A percentile compares a stretch with the other conserved stretches of the same genome.
phyloP scores from a whole-genome alignment of 1,140 invertebrate genomes.

The Drosophila novamexicana region DNA sequence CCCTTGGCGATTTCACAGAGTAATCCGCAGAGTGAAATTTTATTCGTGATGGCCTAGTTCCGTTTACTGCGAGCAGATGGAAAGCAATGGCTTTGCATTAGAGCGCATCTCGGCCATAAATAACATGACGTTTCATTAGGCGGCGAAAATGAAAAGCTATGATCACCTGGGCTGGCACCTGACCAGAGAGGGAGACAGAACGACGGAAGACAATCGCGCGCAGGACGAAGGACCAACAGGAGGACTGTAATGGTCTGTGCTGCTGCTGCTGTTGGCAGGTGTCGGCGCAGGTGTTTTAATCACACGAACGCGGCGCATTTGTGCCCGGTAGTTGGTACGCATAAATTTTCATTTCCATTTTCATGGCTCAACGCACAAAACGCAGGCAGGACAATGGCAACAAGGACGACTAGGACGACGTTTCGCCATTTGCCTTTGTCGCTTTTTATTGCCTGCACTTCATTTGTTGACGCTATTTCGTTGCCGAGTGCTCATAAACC shows the following conservation, averaged over 20 bases:
- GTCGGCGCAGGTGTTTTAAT: conserved; percentile 81
- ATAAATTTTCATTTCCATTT: conserved; percentile 82
- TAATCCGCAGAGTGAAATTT: conserved; percentile 18
- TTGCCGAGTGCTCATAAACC: conserved; percentile 59
- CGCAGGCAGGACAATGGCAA: conserved; percentile 21
- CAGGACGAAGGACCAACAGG: conserved; percentile 28
- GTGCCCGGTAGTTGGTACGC: conserved; percentile 43
- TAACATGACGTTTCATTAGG: conserved; percentile 82
- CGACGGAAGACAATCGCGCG: conserved; percentile 38
- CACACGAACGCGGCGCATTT: conserved; percentile 53
- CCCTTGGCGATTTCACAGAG: not conserved
- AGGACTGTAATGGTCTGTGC: not conserved
- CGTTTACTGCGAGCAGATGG: conserved; percentile 44
- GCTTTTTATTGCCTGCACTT: conserved; percentile 82
- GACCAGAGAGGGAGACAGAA: not conserved
- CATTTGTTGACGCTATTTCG: conserved; percentile 77
- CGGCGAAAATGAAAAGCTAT: conserved; percentile 73
- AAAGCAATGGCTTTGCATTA: conserved; percentile 76
- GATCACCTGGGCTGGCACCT: conserved; percentile 53
- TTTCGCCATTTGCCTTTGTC: conserved; percentile 77
- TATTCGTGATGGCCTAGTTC: conserved; percentile 15
- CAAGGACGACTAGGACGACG: conserved; percentile 39
- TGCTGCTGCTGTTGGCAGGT: conserved; percentile 47
- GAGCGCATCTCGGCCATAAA: conserved; percentile 69
- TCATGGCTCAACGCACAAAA: conserved; percentile 74